Evolutionary conservation across 2,113 vertebrate species (phyloP), one percentile per base, ranked within the genome.

Genomic region (Seriola quinqueradiata): DNA sequence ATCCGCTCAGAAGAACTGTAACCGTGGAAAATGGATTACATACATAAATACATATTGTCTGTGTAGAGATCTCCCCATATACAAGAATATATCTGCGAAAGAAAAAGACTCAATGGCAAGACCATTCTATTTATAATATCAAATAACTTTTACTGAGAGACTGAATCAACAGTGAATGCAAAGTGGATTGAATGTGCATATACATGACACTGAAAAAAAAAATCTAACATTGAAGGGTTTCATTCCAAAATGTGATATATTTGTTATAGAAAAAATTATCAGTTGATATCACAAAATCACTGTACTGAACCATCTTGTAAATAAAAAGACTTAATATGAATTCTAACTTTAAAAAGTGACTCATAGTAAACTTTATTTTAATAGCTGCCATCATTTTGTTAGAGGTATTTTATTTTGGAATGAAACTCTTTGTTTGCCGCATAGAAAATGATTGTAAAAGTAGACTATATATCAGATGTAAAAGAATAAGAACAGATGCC

Each of bases 1-100:
- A 97, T 99, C 92, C 95, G 97, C 81, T 98, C 98, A 0, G 97
- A 99, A 0, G 97, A 98, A 91, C 95, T 99, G 94, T 99, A 98
- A 96, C 88, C 70, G 8, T 58, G n/a, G 61, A 70, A 71, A 63
- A 82, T 13, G 79, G 85, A 78, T 82, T 72, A 50, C 73, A 63
- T 38, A 64, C 69, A 40, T 65, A 14, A 23, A 85, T 81, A 63
- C 48, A 70, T 85, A 71, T 80, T 61, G 87, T 92, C 87, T 87
- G 80, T 83, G 72, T 82, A 81, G 83, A 88, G 92, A 93, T 94
- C 93, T 93, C 95, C 94, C 92, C 87, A 93, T 94, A 94, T 90
- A 77, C 55, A 55, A 85, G 83, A 84, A 81, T 90, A 90, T 88
- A 90, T 88, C 82, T 72, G 64, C 16, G 46, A 92, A 86, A 85